A percentile compares a stretch with the other conserved stretches of the same genome.
phyloP scores from a whole-genome alignment of 2,888 invertebrate genomes.

The Cylloceria caligata region DNA sequence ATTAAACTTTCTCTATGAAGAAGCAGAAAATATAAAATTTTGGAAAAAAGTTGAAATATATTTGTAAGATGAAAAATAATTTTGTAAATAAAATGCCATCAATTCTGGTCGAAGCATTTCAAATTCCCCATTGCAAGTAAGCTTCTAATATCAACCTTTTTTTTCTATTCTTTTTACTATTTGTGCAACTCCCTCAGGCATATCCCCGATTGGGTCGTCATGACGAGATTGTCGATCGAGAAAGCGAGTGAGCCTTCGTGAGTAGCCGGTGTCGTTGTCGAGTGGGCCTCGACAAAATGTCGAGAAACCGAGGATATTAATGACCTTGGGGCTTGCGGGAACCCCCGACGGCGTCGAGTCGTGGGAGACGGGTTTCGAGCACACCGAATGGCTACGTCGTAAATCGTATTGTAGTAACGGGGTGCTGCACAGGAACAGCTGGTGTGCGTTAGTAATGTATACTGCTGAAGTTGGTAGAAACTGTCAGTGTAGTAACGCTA shows the following conservation, averaged over 20 bases:
- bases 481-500: slow-evolving; percentile 20
- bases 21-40: too few relatives aligned
- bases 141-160: background rate
- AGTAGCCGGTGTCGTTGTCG: slow-evolving; percentile 41
- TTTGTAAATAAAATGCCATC: too few relatives aligned
- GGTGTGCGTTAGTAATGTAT: slow-evolving; percentile 48
- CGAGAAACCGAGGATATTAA: slow-evolving; percentile 54
- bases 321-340: slow-evolving; percentile 48
- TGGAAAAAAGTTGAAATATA: too few relatives aligned
- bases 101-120: background rate
- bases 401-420: slow-evolving; percentile 53
- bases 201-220: slow-evolving; percentile 13
- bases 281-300: slow-evolving; percentile 55
- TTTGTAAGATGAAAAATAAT: too few relatives aligned
- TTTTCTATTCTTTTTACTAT: background rate
- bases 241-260: slow-evolving; percentile 13
- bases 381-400: slow-evolving; percentile 41
- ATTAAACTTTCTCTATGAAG: too few relatives aligned
- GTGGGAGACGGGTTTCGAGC: slow-evolving; percentile 31
- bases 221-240: slow-evolving; percentile 30
- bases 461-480: background rate
- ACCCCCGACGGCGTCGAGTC: slow-evolving; percentile 36
- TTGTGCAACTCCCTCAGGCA: background rate
- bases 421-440: slow-evolving; percentile 31
- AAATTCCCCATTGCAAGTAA: background rate